Evolutionary conservation across 2,797 vertebrate species (phyloP), one percentile per base, ranked within the genome.

Genomic region (Vireo griseus): DNA sequence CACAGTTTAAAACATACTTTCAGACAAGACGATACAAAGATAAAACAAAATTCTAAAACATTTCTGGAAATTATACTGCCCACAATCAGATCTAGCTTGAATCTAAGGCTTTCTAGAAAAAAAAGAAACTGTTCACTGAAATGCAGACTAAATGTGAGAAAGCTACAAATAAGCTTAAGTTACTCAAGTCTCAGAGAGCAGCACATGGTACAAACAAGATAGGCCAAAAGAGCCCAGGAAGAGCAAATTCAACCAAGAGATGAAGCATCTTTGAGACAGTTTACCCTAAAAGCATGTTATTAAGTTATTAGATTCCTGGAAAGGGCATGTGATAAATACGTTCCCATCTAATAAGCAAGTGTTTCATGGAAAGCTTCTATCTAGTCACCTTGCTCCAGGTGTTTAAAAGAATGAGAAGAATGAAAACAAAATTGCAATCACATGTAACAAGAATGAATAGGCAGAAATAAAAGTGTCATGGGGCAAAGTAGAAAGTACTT

Each of bases 361-460:
- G 29, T 6, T 33, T 68, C 61, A 91, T 61, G 11, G 80, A 71
- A 54, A 76, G 13, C 39, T 55, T 58, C 0, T 16, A 31, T 8
- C 42, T 72, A 40, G 75, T 31, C 19, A 47, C 45, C 13, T 7
- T 29, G 24, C 39, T 88, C 31, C 59, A 76, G 18, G 29, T 11
- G 8, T 26, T 58, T 58, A 65, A 19, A 82, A 68, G n/a, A 73
- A 61, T 3, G 9, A 63, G 37, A 85, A 52, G 14, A 77, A 76
- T 6, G 8, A 63, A 21, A 75, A 69, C 2, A 17, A 71, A 88
- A 71, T 7, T 68, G 73, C 2, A 4, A 37, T 39, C 39, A 29
- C 52, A 21, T 1, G 2, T 16, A 84, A 54, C 40, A 69, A 26
- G n/a, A 31, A 67, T 0, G 4, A 52, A 47, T 0, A 79, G 37